Percentiles rank a stretch among this genome's conserved stretches.
phyloP scores from a whole-genome alignment of 2,797 vertebrate genomes.

The Lepus oiostolus region DNA sequence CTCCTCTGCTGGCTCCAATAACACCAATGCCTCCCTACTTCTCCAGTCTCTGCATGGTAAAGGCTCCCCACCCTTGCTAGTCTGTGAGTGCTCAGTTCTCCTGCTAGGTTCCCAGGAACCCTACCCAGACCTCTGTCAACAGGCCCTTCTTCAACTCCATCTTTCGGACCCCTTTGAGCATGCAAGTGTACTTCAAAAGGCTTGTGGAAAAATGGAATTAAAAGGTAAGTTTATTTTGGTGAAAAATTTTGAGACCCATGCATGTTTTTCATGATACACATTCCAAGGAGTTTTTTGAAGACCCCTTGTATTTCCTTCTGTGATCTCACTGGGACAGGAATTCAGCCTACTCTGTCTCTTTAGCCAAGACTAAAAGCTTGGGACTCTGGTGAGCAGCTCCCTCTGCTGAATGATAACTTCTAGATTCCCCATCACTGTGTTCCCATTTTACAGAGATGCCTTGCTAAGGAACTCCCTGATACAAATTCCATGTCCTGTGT shows the following conservation, averaged over 20 bases:
- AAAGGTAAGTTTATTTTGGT: no score
- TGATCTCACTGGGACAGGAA: background rate
- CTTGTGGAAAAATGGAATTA: no score
- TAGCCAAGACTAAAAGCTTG: constrained; percentile 9
- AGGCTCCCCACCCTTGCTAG: background rate
- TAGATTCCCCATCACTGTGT: background rate
- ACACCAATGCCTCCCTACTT: background rate
- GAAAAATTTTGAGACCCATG: no score
- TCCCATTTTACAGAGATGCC: background rate
- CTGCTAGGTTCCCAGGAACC: background rate
- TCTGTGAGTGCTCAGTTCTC: background rate
- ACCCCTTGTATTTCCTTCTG: background rate
- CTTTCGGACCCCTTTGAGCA: background rate
- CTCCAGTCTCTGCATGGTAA: background rate
- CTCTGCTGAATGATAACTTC: background rate
- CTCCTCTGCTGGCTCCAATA: background rate
- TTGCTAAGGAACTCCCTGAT: background rate
- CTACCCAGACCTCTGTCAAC: background rate
- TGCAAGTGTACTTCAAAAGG: background rate
- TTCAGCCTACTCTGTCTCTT: background rate
- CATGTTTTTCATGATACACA: no score
- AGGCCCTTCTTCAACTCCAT: constrained; percentile 18
- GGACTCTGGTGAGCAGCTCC: background rate
- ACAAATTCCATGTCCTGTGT: background rate
- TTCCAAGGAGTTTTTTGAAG: no score